Evolutionary conservation across 2,113 vertebrate species (phyloP).

Genomic region (Gopherus evgoodei): DNA sequence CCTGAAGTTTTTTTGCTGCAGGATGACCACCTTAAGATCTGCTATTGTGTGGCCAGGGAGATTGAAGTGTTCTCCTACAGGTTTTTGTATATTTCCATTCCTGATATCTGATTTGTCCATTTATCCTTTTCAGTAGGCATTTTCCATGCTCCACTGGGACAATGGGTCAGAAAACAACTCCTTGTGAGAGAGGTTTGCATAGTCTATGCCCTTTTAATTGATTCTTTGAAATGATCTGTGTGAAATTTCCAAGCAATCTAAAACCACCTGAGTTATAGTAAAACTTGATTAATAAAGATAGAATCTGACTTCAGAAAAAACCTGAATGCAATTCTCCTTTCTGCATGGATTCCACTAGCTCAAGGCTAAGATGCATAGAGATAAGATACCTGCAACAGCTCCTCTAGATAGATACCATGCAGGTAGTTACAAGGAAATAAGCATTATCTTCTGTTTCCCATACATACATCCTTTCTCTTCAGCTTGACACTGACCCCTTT

Average conservation of each 20-base stretch:
- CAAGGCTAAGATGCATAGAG: background rate
- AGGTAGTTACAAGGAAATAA: background rate
- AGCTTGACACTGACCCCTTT: no score
- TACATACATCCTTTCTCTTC: background rate
- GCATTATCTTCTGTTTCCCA: background rate
- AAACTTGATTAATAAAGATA: background rate
- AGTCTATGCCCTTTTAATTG: background rate
- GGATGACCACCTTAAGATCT: no score
- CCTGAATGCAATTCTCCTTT: background rate
- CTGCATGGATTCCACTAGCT: background rate
- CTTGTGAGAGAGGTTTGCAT: background rate
- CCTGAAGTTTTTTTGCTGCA: no score
- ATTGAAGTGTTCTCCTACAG: no score
- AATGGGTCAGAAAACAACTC: background rate
- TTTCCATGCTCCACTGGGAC: background rate
- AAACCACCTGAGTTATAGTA: background rate
- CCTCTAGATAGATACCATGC: background rate
- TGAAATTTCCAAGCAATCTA: background rate
- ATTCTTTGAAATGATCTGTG: background rate
- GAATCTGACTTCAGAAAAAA: background rate
- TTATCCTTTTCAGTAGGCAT: background rate
- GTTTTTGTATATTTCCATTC: no score
- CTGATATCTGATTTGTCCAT: no score
- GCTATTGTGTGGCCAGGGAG: no score
- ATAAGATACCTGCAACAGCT: background rate